A percentile compares a stretch with the other conserved stretches of the same genome.
Conservation (phyloP, 2,888 invertebrate species). For the Acholoe squamosa region DNA sequence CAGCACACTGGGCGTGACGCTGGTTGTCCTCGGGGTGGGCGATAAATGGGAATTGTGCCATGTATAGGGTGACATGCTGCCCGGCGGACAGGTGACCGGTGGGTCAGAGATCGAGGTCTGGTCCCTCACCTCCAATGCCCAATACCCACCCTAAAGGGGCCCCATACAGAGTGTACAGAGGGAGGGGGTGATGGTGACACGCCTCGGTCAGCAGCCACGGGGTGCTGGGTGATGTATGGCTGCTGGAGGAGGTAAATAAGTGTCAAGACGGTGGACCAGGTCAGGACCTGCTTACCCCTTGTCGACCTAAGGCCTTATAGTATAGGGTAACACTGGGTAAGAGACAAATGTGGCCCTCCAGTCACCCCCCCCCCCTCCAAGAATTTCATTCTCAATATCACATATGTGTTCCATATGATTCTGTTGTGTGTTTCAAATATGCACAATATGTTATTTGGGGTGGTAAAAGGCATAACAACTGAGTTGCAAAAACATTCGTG, state of each 20-base stretch:
- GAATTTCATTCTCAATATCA: too few species aligned
- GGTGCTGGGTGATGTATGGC: background rate
- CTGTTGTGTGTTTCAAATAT: too few species aligned
- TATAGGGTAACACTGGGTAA: too few species aligned
- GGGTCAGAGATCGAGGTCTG: background rate
- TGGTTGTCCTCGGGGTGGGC: background rate
- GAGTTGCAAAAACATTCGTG: too few species aligned
- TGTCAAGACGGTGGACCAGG: background rate
- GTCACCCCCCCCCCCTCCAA: too few species aligned
- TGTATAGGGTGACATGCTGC: conserved; percentile 43
- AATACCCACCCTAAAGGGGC: background rate
- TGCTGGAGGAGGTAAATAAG: conserved; percentile 4
- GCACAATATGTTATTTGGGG: too few species aligned
- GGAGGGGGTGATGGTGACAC: background rate
- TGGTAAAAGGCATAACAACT: too few species aligned
- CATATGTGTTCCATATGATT: too few species aligned
- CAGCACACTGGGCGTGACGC: conserved; percentile 9
- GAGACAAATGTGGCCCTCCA: too few species aligned
- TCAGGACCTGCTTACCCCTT: background rate
- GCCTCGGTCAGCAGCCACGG: background rate
- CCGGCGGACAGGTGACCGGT: conserved; percentile 53
- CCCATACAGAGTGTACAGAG: too few species aligned
- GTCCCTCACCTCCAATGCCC: background rate
- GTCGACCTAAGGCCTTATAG: background rate
- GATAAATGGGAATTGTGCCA: conserved; percentile 40